Evolutionary conservation across 2,113 vertebrate genomes (phyloP).

Genomic region (Eira barbara): DNA sequence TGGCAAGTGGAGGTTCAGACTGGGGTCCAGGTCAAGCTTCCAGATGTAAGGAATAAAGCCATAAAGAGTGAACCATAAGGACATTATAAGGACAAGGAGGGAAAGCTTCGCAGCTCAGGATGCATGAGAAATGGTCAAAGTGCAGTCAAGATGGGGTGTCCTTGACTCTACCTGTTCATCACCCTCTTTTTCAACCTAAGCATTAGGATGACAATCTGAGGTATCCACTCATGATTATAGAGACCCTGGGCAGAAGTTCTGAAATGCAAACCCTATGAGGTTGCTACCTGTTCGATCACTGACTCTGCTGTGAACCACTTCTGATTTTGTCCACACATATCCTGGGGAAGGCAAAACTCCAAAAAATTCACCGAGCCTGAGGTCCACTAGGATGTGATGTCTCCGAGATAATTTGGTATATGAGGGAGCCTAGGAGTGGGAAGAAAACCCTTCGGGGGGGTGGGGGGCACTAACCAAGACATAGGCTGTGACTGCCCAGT

Average conservation of each 20-base stretch:
- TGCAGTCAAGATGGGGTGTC: not conserved
- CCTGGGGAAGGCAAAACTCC: not conserved
- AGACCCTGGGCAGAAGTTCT: not conserved
- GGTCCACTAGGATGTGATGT: not conserved
- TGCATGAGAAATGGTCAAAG: not conserved
- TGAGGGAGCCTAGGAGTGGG: not conserved
- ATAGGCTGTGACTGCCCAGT: not conserved
- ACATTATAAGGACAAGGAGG: not conserved
- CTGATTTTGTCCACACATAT: not conserved
- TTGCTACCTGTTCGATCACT: not conserved
- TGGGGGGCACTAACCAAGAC: not conserved
- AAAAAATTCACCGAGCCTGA: not conserved
- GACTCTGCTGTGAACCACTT: not conserved
- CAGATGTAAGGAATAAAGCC: not conserved
- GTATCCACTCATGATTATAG: not conserved
- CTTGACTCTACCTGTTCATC: not conserved
- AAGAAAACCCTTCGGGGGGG: not conserved
- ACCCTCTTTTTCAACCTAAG: not conserved
- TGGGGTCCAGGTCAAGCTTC: not conserved
- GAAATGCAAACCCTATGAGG: not conserved
- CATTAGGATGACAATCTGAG: not conserved
- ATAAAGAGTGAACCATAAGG: too few relatives aligned
- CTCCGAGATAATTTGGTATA: not conserved
- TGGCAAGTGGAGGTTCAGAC: not conserved
- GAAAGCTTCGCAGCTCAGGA: not conserved